Evolutionary conservation across 2,888 invertebrate species (phyloP).

Genomic region (Eristalinus aeneus): DNA sequence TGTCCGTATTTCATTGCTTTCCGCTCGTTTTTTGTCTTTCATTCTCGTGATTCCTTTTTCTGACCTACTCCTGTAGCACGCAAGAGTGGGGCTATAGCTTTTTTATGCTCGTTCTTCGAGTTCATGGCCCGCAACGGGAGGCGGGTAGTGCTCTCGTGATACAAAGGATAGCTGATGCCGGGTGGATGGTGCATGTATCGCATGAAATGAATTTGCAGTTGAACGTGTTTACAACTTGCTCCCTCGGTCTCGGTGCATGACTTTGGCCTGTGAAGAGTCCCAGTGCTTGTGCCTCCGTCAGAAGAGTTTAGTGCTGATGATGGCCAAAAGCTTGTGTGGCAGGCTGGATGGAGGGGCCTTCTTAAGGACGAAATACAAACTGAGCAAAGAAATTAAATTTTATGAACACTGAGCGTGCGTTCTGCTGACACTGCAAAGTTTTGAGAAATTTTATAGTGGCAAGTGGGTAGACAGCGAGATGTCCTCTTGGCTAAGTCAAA

Average conservation of each 20-base stretch:
- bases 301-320: slow-evolving; percentile 38
- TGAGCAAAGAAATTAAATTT: slow-evolving; percentile 48
- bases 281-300: not conserved
- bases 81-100: not conserved
- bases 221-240: slow-evolving; percentile 59
- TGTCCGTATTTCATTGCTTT: slow-evolving; percentile 33
- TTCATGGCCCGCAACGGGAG: slow-evolving; percentile 44
- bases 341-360: not conserved
- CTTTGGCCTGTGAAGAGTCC: not conserved
- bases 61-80: slow-evolving; percentile 51
- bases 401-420: not conserved
- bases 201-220: slow-evolving; percentile 55
- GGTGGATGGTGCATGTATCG: not conserved
- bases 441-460: not conserved
- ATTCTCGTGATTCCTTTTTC: slow-evolving; percentile 32
- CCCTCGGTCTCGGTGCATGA: not conserved
- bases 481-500: not conserved
- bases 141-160: slow-evolving; percentile 8
- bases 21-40: slow-evolving; percentile 1
- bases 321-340: slow-evolving; percentile 14
- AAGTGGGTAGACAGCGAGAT: not conserved
- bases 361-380: slow-evolving; percentile 17
- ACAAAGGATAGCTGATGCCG: slow-evolving; percentile 6
- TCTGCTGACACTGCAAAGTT: not conserved
- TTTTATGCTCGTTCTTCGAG: slow-evolving; percentile 49